Base-by-base conservation (phyloP, 2,113 vertebrate species). In the Sander vitreus region DNA sequence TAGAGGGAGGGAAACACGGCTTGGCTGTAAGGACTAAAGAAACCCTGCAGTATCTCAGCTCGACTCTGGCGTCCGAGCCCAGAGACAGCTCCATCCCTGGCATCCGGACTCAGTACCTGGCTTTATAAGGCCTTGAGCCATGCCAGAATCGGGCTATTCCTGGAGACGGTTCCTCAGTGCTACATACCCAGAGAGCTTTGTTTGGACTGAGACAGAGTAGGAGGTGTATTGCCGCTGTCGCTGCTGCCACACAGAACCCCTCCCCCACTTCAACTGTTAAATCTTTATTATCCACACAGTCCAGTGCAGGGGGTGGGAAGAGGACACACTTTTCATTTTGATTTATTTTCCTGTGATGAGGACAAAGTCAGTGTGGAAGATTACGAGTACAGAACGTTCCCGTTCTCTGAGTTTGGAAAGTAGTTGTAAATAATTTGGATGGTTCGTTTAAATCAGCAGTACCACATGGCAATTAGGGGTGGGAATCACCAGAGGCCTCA, bases 101-200 rank as follows among this genome's bases (percentile, higher is more conserved):
- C 90, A 91, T 89, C 86, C 81, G 60, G 79, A 53, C 85, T 43
- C 86, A 11, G 83, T 84, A 92, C 83, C 90, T 85, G 91, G 78
- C 92, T 93, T 93, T 93, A 92, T 92, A 93, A 92, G 92, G 92
- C 75, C 59, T 48, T 85, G 63, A 88, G 85, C 76, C 16, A 68
- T 66, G 75, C 80, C 82, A 87, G 88, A 80, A 83, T 62, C 0
- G 30, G 60, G 78, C 90, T 91, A 86, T 91, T 92, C 86, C 88
- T 86, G 92, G 91, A 90, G 87, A 88, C 16, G 12, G 33, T 72
- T 43, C 81, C 55, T 74, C 51, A 59, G 71, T 70, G 11, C 64
- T 75, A 47, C 0, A 89, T 88, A 85, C 88, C 90, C 87, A 76
- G 80, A 76, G 65, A 58, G 71, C 76, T 90, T 74, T 92, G 92